Evolutionary conservation across 1,140 invertebrate species (phyloP), one percentile per base, ranked within the genome.

Genomic region (Drosophila chauvacae): DNA sequence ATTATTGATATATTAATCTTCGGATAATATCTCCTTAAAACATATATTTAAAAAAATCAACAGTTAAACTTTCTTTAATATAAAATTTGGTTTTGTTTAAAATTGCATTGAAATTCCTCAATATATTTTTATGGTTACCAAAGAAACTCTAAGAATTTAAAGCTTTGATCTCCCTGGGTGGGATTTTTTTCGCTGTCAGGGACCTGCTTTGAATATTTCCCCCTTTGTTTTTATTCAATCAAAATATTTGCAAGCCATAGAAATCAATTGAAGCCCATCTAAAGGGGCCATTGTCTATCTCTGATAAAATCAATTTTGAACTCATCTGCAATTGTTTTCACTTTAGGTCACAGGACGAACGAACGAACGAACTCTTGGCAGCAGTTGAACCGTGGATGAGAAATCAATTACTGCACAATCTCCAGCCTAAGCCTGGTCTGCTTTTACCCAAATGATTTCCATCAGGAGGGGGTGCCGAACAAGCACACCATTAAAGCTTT

Each of bases 361-460:
- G 30, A 13, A 33, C 5, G 30, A 35, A 35, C 47, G 45, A 50
- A 51, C 30, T 62, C 23, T 51, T 18, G 50, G 28, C 50, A 33
- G 60, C 68, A 77, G 66, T 68, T 81, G 63, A 62, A 65, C 68
- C 73, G 70, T 77, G 80, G 81, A 77, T 88, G 80, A 59, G 78
- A 87, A 87, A 88, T 87, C 83, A 83, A 87, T 87, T 87, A 86
- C 82, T 65, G 53, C 39, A 28, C 30, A 55, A 71, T 59, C 47
- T 64, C 42, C 47, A 50, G 71, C 41, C 73, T 72, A 57, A 70
- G 53, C 75, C 71, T 61, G 53, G 62, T 62, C 83, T 62, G 71
- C 76, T 79, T 84, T 81, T 77, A 64, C 53, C 66, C 47, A 71
- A 77, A 77, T 77, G 64, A 57, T 62, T 69, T 60, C 50, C 11